phyloP scores from a whole-genome alignment of 2,113 vertebrate genomes.

The Circaetus gallicus region DNA sequence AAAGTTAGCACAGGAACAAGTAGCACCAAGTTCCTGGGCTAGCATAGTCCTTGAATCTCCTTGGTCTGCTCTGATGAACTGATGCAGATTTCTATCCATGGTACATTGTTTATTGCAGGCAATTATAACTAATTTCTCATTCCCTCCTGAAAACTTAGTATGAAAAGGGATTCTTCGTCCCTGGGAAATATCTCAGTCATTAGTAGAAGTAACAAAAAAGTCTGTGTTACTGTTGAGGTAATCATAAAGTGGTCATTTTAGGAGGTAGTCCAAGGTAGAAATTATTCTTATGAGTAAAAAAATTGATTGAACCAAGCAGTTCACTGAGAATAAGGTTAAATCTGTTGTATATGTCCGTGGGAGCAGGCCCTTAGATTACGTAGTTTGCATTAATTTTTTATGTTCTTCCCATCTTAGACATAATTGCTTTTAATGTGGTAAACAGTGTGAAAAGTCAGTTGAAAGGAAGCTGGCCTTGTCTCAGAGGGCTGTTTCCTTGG shows the following conservation, averaged over 20 bases:
- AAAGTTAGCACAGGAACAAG: accelerated
- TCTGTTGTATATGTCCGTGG: not conserved
- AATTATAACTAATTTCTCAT: not conserved
- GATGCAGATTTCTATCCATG: not conserved
- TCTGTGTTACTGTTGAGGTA: not conserved
- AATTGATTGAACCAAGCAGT: not conserved
- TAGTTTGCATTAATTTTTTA: not conserved
- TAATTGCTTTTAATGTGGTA: not conserved
- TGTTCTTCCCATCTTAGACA: not conserved
- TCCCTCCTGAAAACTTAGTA: not conserved
- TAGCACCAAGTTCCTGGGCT: not conserved
- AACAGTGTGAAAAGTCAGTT: not conserved
- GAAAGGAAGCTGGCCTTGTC: not conserved
- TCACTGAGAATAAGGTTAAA: not conserved
- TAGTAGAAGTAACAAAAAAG: not conserved
- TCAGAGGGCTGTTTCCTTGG: not conserved
- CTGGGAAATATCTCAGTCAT: not conserved
- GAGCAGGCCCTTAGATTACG: not conserved
- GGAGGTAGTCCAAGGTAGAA: not conserved
- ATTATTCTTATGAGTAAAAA: not conserved
- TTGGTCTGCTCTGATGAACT: not conserved
- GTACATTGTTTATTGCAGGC: not conserved
- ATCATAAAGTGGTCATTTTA: not conserved
- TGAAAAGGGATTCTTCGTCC: not conserved
- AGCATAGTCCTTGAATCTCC: not conserved